A percentile compares a stretch with the other conserved stretches of the same genome.
Conservation (phyloP, 2,888 invertebrate species). For the Cheilosia variabilis region DNA sequence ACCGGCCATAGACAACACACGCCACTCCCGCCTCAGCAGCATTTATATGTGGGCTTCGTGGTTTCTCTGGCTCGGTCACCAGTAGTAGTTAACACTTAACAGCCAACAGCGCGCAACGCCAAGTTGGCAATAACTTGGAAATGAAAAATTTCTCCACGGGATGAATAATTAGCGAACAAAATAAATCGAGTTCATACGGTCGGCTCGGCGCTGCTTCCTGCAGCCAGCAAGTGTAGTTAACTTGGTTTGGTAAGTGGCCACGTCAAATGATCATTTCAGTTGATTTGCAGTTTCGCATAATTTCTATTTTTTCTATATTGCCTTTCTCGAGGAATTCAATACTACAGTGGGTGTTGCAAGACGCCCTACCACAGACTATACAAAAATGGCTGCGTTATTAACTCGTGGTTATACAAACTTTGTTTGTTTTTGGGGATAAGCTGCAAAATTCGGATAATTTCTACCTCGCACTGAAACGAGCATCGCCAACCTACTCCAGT, state of each 20-base stretch:
- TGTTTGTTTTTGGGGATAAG: no score
- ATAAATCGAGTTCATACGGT: constrained; percentile 73
- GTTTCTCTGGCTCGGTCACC: constrained; percentile 46
- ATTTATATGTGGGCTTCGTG: constrained; percentile 23
- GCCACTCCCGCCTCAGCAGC: constrained; percentile 46
- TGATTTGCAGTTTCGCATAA: constrained; percentile 68
- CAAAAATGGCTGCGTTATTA: no score
- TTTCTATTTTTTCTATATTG: constrained; percentile 27
- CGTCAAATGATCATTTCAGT: constrained; percentile 65
- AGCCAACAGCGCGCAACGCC: constrained; percentile 49
- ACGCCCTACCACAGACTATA: neutral
- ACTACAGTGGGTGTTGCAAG: constrained; percentile 40
- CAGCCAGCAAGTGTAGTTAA: constrained; percentile 41
- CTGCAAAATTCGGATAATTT: no score
- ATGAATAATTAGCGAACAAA: constrained; percentile 73
- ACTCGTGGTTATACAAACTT: neutral
- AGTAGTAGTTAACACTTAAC: constrained; percentile 45
- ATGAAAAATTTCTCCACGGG: constrained; percentile 72
- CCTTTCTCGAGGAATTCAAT: constrained; percentile 48
- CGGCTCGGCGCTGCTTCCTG: constrained; percentile 64
- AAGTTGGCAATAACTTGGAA: constrained; percentile 68
- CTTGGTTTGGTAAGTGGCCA: constrained; percentile 53
- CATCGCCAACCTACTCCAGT: no score
- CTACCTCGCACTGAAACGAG: no score
- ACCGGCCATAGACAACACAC: constrained; percentile 65